phyloP scores from a whole-genome alignment of 2,797 vertebrate genomes.

The Erethizon dorsatum region DNA sequence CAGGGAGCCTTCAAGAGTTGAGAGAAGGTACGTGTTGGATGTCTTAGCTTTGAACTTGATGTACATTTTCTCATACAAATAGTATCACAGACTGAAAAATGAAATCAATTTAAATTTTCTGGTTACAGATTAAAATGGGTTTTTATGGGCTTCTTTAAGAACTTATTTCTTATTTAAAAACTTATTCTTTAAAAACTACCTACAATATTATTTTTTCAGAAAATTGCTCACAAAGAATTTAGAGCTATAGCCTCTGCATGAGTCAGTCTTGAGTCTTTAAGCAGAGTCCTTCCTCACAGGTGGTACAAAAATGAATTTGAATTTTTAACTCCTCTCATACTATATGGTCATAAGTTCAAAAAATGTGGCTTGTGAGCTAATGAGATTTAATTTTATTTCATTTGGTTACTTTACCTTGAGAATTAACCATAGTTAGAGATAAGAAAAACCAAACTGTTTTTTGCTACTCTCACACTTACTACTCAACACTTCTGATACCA shows the following conservation, averaged over 20 bases:
- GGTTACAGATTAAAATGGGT: conserved; percentile 56
- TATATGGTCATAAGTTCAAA: not conserved
- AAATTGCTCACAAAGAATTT: conserved; percentile 65
- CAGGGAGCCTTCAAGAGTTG: not conserved
- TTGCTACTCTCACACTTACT: not conserved
- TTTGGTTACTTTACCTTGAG: conserved; percentile 30
- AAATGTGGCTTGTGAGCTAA: conserved; percentile 6
- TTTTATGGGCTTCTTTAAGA: conserved; percentile 44
- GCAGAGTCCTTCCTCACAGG: not conserved
- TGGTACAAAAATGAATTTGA: conserved; percentile 41
- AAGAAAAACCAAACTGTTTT: not conserved
- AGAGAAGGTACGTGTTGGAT: not conserved
- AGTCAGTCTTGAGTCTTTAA: conserved; percentile 18
- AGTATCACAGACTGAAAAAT: conserved; percentile 36
- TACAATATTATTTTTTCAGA: conserved; percentile 41
- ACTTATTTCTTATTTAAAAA: conserved; percentile 31
- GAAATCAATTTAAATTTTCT: conserved; percentile 47
- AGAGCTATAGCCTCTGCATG: not conserved
- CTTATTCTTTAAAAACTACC: not conserved
- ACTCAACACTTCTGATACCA: not conserved
- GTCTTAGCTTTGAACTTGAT: conserved; percentile 64
- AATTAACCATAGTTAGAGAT: not conserved
- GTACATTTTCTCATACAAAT: conserved; percentile 40
- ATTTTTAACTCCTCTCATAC: conserved; percentile 41
- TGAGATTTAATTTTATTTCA: conserved; percentile 45